Conservation (phyloP, 2,797 vertebrate genomes). For the Fratercula arctica region DNA sequence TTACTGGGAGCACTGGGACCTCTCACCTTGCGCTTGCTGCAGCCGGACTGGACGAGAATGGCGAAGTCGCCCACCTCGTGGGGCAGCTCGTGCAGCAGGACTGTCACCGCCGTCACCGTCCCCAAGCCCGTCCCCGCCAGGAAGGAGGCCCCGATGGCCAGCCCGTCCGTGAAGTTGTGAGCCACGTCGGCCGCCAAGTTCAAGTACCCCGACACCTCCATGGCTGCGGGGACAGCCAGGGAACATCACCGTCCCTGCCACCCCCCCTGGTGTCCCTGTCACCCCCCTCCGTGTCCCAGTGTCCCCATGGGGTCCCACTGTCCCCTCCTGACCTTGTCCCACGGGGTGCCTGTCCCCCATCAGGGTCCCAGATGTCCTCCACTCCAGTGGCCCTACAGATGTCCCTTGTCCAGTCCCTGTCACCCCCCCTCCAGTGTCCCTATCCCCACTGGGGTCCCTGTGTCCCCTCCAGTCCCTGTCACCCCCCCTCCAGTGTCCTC, state of each 20-base stretch:
- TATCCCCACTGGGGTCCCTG: background rate
- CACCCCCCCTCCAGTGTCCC: background rate
- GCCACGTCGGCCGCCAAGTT: conserved; percentile 93
- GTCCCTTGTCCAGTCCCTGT: too few relatives aligned
- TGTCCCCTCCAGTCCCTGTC: background rate
- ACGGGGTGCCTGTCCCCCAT: too few relatives aligned
- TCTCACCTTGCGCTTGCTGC: conserved; percentile 87
- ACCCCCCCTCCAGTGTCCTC: too few relatives aligned
- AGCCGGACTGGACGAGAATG: conserved; percentile 92
- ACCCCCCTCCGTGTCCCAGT: too few relatives aligned
- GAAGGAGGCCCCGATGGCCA: conserved; percentile 92
- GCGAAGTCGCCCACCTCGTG: conserved; percentile 94
- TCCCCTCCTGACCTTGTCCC: too few relatives aligned
- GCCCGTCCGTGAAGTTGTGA: conserved; percentile 91
- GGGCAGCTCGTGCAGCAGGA: conserved; percentile 92
- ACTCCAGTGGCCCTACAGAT: too few relatives aligned
- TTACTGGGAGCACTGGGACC: too few relatives aligned
- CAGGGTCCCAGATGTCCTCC: too few relatives aligned
- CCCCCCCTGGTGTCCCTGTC: too few relatives aligned
- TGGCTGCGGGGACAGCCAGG: conserved; percentile 71
- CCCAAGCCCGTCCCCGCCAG: conserved; percentile 84
- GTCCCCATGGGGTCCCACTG: background rate
- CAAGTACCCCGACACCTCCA: conserved; percentile 90
- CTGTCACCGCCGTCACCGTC: conserved; percentile 87
- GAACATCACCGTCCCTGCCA: background rate